Percentiles rank a stretch among this genome's conserved stretches.
Evolutionary conservation across 1,140 invertebrate genomes (phyloP).

Genomic region (Zaprionus davidi): DNA sequence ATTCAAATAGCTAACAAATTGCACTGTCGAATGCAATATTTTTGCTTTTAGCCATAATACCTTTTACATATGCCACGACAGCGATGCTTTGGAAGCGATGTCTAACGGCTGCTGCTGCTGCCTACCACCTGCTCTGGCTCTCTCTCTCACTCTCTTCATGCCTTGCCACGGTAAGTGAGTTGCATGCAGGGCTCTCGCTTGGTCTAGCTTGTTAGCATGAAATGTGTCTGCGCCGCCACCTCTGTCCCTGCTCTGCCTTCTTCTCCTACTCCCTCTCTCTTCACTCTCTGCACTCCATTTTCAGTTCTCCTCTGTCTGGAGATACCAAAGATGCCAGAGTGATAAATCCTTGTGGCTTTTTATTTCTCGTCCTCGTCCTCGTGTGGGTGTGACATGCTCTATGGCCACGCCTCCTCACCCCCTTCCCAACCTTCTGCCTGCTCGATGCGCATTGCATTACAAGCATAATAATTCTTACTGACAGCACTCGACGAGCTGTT

Average conservation of each 20-base stretch:
- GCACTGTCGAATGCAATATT: constrained; percentile 82
- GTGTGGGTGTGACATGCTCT: constrained; percentile 46
- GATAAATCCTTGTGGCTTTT: constrained; percentile 82
- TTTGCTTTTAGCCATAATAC: constrained; percentile 83
- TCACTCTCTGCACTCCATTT: constrained; percentile 8
- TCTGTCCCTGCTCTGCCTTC: background rate
- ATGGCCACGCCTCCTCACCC: constrained; percentile 51
- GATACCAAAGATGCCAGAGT: constrained; percentile 75
- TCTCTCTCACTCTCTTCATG: background rate
- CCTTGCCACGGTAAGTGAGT: constrained; percentile 63
- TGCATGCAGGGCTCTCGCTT: constrained; percentile 49
- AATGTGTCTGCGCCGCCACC: constrained; percentile 68
- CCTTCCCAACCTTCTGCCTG: background rate
- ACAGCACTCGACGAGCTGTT: constrained; percentile 53
- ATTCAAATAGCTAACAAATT: constrained; percentile 82
- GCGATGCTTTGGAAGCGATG: constrained; percentile 21
- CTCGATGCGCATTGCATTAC: constrained; percentile 70
- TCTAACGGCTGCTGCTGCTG: background rate
- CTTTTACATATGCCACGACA: constrained; percentile 80
- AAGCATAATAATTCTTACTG: constrained; percentile 81
- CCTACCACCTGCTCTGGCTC: constrained; percentile 8
- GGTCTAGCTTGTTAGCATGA: constrained; percentile 76
- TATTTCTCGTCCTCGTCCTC: constrained; percentile 52
- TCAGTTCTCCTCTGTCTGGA: constrained; percentile 3
- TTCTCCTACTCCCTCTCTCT: background rate